Conservation (phyloP, 2,888 invertebrate genomes). For the Netelia virgata region DNA sequence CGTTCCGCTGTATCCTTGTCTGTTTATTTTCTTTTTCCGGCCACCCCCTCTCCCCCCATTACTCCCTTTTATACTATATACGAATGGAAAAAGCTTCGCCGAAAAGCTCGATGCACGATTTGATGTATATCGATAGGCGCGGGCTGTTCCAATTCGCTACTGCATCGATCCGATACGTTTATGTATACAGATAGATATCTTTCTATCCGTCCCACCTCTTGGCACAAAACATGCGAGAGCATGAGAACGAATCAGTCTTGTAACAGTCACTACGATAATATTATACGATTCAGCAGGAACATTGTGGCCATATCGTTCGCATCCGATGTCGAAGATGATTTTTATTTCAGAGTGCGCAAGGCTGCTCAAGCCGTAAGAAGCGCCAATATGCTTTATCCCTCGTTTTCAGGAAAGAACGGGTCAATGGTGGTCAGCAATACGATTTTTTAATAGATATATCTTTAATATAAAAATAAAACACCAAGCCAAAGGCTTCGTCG, state of each 20-base stretch:
- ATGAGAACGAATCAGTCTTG: conserved; percentile 29
- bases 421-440: too few species aligned
- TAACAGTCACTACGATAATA: conserved; percentile 37
- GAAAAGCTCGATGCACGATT: conserved; percentile 38
- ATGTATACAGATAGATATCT: neutral
- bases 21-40: neutral
- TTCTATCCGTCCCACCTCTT: neutral
- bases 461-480: too few species aligned
- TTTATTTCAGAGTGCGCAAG: neutral
- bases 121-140: conserved; percentile 41
- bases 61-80: neutral
- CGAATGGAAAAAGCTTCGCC: neutral
- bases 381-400: conserved; percentile 1
- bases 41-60: neutral
- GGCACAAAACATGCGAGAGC: conserved; percentile 20
- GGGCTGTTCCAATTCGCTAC: conserved; percentile 39
- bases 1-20: neutral
- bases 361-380: neutral
- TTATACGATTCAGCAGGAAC: conserved; percentile 40
- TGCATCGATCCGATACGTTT: conserved; percentile 40
- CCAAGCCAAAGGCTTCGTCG: too few species aligned
- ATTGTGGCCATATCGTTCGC: conserved; percentile 44
- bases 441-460: too few species aligned
- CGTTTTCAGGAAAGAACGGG: too few species aligned
- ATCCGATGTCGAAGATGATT: conserved; percentile 34